Base-by-base conservation (phyloP, 1,140 invertebrate genomes). In the Mylabris phalerata region DNA sequence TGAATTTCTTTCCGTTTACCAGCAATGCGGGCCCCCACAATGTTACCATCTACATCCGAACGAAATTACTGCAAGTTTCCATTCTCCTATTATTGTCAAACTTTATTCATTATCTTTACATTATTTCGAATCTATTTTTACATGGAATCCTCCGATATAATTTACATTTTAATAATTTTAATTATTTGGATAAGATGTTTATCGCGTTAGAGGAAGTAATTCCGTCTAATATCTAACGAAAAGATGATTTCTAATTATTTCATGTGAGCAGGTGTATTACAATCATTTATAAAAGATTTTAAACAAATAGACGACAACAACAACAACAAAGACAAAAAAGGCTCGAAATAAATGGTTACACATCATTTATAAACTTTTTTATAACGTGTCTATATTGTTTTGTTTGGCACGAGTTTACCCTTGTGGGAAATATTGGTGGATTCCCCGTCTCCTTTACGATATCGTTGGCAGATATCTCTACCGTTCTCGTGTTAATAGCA, bases 1-100 rank as follows among this genome's bases (percentile, higher is more conserved):
- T 78, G 75, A 78, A 78, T 78, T 78, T 75, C 75, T 76, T 69
- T 69, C 62, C 67, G 64, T 60, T 69, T 42, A 32, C 32, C 32
- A 7, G 4, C 32, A 7, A 32, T 32, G 32, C 32, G 32, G 32
- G 32, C 32, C 32, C 32, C 32, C 32, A 32, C 32, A 32, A 32
- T 7, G 32, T 32, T 32, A 4, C 32, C 32, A 32, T 19, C 19
- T 32, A 32, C 32, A 32, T 32, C 32, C 32, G 61, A 63, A 63
- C 57, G 42, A 44, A 63, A 63, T 63, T 55, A 55, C 47, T 9
- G 24, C 10, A 56, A 48, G 9, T 46, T 52, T 57, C 19, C 32
- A 5, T 32, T 32, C 7, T 32, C 7, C 32, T 59, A 52, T 59
- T 43, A 41, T 48, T 54, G 50, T 43, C 42, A 48, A 59, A 59